Conservation (phyloP, 1,140 invertebrate genomes). For the Monomorium pharaonis region DNA sequence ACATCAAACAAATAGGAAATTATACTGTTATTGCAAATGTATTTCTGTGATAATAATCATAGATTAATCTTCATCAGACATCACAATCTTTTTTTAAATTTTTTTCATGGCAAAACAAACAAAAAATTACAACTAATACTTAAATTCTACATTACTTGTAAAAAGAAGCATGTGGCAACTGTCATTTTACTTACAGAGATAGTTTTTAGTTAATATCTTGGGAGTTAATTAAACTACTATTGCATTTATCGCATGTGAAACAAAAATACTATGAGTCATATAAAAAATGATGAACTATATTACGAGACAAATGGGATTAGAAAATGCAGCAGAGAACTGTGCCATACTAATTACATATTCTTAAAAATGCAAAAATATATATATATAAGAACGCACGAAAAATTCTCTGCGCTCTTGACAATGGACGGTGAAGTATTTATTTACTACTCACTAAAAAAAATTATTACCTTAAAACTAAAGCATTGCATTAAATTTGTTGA, state of each 20-base stretch:
- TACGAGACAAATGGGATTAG: not conserved
- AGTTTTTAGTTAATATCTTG: not conserved
- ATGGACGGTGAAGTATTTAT: conserved; percentile 43
- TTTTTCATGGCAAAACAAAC: not conserved
- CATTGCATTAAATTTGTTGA: conserved; percentile 4
- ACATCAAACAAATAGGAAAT: conserved; percentile 1
- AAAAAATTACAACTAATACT: not conserved
- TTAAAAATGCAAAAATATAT: conserved; percentile 47
- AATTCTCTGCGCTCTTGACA: conserved; percentile 12
- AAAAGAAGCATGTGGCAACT: conserved; percentile 11
- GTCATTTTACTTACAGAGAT: not conserved
- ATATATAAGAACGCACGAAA: not conserved
- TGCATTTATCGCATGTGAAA: not conserved
- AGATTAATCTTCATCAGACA: not conserved
- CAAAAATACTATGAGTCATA: not conserved
- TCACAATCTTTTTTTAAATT: not conserved
- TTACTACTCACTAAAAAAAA: conserved; percentile 10
- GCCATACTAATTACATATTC: not conserved
- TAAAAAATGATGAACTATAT: not conserved
- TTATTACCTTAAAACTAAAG: conserved; percentile 16
- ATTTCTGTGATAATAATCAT: not conserved
- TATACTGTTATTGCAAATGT: not conserved
- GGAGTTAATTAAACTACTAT: not conserved
- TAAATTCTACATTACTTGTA: not conserved
- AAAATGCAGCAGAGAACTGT: conserved; percentile 3